Percentiles rank a stretch among this genome's conserved stretches.
These are phyloP conservation scores for Heliconius nattereri DNA, from an alignment of 1,140 invertebrate species.

Conservation along the genomic window DNA sequence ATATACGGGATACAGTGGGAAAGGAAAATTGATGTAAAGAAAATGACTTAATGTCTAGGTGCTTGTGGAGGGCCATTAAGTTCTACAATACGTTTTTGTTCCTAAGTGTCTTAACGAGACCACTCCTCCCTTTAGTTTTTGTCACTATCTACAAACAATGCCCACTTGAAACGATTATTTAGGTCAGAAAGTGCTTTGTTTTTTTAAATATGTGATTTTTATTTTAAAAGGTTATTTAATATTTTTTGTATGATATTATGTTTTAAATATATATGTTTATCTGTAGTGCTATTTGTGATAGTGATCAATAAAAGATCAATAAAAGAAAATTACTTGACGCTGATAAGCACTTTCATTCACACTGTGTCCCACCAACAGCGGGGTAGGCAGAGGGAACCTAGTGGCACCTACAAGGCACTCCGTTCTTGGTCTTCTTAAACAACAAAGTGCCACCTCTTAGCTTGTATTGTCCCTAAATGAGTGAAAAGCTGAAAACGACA, in stretches of 20 bases:
- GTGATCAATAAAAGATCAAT: no score
- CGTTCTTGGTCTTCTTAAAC: neutral
- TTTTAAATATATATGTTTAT: no score
- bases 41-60: neutral
- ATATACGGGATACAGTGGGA: no score
- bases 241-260: no score
- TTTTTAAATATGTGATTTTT: neutral
- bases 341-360: no score
- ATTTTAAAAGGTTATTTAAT: neutral
- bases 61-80: neutral
- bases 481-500: no score
- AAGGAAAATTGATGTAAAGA: neutral
- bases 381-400: no score
- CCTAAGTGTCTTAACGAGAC: neutral
- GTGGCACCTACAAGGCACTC: no score
- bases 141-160: slow-evolving; percentile 1
- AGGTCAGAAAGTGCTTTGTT: neutral
- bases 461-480: no score
- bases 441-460: neutral
- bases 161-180: neutral
- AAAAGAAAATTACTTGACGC: no score
- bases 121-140: slow-evolving; percentile 2
- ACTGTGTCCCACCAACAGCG: no score
- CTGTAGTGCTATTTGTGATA: no score
- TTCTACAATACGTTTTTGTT: neutral